Evolutionary conservation across 2,113 vertebrate species (phyloP).

Genomic region (Carettochelys insculpta): DNA sequence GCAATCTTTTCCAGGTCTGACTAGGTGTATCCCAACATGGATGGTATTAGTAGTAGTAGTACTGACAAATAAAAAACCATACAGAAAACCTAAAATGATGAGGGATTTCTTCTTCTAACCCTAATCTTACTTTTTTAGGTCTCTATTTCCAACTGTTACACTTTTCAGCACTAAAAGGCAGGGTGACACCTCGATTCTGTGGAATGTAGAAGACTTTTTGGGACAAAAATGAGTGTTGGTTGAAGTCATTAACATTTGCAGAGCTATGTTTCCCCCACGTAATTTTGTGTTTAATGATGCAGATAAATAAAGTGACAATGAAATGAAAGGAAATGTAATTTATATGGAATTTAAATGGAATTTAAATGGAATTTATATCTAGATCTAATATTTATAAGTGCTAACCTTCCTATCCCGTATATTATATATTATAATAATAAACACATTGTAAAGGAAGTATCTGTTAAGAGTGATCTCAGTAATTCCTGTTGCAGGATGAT

Average conservation of each 20-base stretch:
- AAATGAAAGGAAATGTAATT: too few species aligned
- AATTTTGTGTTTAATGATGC: neutral
- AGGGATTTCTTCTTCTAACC: neutral
- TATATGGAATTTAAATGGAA: too few species aligned
- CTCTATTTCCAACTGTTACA: neutral
- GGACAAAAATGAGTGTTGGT: neutral
- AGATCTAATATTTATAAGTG: neutral
- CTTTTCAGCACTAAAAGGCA: neutral
- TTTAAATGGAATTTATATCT: too few species aligned
- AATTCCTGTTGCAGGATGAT: neutral
- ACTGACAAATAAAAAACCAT: neutral
- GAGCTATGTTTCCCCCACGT: neutral
- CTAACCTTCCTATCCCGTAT: accelerated
- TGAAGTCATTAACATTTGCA: neutral
- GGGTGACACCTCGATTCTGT: too few species aligned
- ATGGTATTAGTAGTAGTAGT: too few species aligned
- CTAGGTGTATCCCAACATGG: too few species aligned
- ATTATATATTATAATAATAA: neutral
- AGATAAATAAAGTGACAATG: neutral
- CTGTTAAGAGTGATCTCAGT: neutral
- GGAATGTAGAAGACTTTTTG: neutral
- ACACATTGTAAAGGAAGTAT: neutral
- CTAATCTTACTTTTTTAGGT: neutral
- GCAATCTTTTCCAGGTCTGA: too few species aligned
- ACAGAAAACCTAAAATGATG: neutral